Evolutionary conservation across 1,140 invertebrate genomes (phyloP).

Genomic region (Papilio polytes): DNA sequence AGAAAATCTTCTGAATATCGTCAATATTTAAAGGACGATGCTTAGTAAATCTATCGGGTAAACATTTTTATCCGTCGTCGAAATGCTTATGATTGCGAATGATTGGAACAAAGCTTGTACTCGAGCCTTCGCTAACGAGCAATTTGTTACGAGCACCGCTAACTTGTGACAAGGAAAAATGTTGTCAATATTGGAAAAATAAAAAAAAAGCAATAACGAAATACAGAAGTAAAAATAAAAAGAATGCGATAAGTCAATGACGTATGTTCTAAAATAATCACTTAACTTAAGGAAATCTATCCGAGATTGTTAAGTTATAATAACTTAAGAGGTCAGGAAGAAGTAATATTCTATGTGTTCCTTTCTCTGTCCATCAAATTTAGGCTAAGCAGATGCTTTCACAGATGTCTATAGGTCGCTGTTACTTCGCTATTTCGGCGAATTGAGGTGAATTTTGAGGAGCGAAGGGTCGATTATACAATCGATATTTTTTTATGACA

Average conservation of each 20-base stretch:
- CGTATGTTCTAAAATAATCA: neutral
- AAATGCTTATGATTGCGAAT: constrained; percentile 18
- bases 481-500: too few species aligned
- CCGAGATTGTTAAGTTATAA: too few species aligned
- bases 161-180: constrained; percentile 26
- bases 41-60: neutral
- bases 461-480: too few species aligned
- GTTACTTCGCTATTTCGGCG: too few species aligned
- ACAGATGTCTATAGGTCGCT: too few species aligned
- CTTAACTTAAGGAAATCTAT: neutral
- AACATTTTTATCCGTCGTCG: constrained; percentile 19
- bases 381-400: too few species aligned
- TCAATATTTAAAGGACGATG: neutral
- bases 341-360: too few species aligned
- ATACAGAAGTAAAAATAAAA: neutral
- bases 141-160: constrained; percentile 20
- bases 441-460: too few species aligned
- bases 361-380: too few species aligned
- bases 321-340: too few species aligned
- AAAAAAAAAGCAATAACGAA: neutral
- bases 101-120: constrained; percentile 18
- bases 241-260: neutral
- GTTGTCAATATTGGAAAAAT: constrained; percentile 1
- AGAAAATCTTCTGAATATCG: neutral
- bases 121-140: constrained; percentile 19